phyloP scores from a whole-genome alignment of 2,113 vertebrate species.

The Corythaeola cristata region DNA sequence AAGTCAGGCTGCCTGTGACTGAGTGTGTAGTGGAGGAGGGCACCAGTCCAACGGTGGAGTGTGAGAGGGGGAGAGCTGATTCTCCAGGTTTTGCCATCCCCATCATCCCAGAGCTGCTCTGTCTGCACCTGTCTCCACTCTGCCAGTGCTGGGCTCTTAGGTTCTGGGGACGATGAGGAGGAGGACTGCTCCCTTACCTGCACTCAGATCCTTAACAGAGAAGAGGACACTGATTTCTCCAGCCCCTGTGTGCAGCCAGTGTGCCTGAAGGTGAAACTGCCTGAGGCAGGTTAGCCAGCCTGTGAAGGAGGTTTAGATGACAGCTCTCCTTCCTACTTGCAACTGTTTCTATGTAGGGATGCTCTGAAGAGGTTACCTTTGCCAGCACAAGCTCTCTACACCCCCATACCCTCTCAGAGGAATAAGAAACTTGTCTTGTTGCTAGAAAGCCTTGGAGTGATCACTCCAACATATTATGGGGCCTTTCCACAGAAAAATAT shows the following conservation, averaged over 20 bases:
- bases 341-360: not conserved
- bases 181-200: not conserved
- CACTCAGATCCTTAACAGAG: not conserved
- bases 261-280: not conserved
- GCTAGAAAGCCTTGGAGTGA: not conserved
- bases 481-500: not conserved
- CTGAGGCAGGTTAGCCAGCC: not conserved
- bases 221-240: not conserved
- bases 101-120: not conserved
- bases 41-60: not conserved
- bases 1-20: not conserved
- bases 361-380: not conserved
- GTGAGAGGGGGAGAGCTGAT: not conserved
- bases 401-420: not conserved
- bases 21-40: not conserved
- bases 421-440: not conserved
- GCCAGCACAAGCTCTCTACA: not conserved
- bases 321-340: not conserved
- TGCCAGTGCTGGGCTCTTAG: not conserved
- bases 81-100: not conserved
- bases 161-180: not conserved
- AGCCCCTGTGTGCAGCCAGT: not conserved
- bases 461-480: not conserved
- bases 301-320: not conserved
- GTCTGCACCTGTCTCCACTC: not conserved